Percentiles rank a stretch among this genome's conserved stretches.
Conservation (phyloP, 2,888 invertebrate genomes). For the Acrobasis repandana region DNA sequence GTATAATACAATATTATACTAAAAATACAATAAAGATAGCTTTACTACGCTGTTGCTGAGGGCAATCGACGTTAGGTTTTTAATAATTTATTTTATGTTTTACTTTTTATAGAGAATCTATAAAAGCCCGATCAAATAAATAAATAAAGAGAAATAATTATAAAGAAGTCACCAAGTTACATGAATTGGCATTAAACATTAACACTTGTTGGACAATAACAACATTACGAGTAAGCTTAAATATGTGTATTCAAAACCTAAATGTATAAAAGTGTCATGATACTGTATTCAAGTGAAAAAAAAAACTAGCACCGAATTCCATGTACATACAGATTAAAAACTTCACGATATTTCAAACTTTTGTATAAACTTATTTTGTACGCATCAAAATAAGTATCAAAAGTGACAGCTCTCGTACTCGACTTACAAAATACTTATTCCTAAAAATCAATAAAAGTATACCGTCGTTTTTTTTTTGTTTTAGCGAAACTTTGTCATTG, state of each 20-base stretch:
- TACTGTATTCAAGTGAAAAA: constrained; percentile 8
- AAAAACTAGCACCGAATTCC: constrained; percentile 35
- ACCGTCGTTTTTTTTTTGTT: not conserved
- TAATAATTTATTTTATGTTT: too few species aligned
- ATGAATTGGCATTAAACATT: too few species aligned
- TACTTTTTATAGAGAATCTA: too few species aligned
- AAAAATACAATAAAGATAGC: too few species aligned
- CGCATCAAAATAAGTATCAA: constrained; percentile 26
- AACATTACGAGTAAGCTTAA: not conserved
- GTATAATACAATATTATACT: too few species aligned
- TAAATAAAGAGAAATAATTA: too few species aligned
- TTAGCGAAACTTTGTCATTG: not conserved
- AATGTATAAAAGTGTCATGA: constrained; percentile 13
- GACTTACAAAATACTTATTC: not conserved
- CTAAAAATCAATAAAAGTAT: constrained; percentile 9
- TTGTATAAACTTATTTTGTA: constrained; percentile 27
- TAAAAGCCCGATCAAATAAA: too few species aligned
- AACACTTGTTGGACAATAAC: not conserved
- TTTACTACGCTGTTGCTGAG: too few species aligned
- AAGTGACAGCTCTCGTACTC: constrained; percentile 5
- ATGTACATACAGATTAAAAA: constrained; percentile 24
- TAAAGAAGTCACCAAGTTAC: too few species aligned
- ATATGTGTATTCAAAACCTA: not conserved
- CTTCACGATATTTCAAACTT: constrained; percentile 3
- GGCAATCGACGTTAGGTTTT: too few species aligned